Percentiles rank a stretch among this genome's conserved stretches.
Conservation (phyloP, 2,888 invertebrate genomes). For the Conus canariensis region DNA sequence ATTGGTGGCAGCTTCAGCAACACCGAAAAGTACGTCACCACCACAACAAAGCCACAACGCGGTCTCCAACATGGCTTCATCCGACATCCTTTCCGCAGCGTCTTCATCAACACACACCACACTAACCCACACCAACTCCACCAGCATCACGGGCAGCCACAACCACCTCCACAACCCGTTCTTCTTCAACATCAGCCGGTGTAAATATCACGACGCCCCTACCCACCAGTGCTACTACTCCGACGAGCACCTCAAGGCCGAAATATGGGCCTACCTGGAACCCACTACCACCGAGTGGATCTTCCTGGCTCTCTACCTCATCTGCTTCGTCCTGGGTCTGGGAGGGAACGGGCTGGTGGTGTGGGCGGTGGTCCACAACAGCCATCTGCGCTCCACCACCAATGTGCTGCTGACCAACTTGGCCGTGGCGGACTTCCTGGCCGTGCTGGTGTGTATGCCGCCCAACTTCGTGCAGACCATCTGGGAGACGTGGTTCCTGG, state of each 20-base stretch:
- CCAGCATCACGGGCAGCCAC: neutral
- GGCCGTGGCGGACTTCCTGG: conserved; percentile 91
- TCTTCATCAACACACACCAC: neutral
- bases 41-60: neutral
- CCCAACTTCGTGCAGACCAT: conserved; percentile 94
- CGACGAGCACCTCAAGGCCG: conserved; percentile 53
- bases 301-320: conserved; percentile 85
- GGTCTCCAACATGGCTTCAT: neutral
- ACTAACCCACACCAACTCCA: neutral
- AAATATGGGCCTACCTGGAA: conserved; percentile 64
- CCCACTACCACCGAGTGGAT: conserved; percentile 85
- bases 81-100: neutral
- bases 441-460: conserved; percentile 92
- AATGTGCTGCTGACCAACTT: conserved; percentile 96
- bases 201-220: conserved; percentile 13
- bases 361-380: conserved; percentile 91
- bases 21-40: neutral
- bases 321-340: conserved; percentile 90
- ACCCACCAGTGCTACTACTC: conserved; percentile 51
- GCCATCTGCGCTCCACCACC: conserved; percentile 93
- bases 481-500: conserved; percentile 94
- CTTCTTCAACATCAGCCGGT: conserved; percentile 1
- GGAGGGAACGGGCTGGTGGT: conserved; percentile 94
- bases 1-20: too few relatives aligned
- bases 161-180: neutral